Evolutionary conservation across 1,140 invertebrate species (phyloP), one percentile per base, ranked within the genome.

Genomic region (Heliothis subflexa): DNA sequence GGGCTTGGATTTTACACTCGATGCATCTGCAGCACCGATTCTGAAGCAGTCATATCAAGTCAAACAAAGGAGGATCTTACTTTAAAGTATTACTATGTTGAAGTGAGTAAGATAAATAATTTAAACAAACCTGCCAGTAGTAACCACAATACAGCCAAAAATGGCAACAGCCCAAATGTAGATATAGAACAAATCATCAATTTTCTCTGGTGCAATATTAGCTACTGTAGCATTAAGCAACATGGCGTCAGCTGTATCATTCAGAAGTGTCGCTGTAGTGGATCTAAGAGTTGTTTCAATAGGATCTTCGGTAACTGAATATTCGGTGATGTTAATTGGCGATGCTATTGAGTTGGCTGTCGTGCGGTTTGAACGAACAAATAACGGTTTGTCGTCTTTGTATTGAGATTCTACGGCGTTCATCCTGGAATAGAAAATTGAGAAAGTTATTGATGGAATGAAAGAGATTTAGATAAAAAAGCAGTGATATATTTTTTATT

Each of bases 141-240:
- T 96, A 0, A 96, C 76, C 0, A 96, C 16, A 12, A 97, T 94
- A 12, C 96, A 96, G 1, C 94, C 88, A 7, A 95, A 73, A 13
- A 96, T 96, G 4, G 96, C 82, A 0, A 75, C 89, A 0, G 90
- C 95, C 91, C 96, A 97, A 14, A 96, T 89, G 57, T 96, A 96
- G 79, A 97, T 96, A 74, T 95, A 96, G 9, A 84, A 76, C 16
- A 84, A 75, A 50, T 88, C 82, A 21, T 70, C 13, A 9, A 91
- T 82, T 0, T 87, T 79, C 0, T 88, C 49, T 0, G 83, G 87
- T 0, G 89, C 92, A n/a, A 25, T 21, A 52, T 52, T 47, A 28
- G 12, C 2, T 21, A 14, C 13, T 12, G 40, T 66, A 4, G 10
- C 62, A n/a, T 64, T 64, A 28, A 13, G 21, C 4, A 66, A 47